phyloP scores from a whole-genome alignment of 2,888 invertebrate species.

The Euclidia mi region DNA sequence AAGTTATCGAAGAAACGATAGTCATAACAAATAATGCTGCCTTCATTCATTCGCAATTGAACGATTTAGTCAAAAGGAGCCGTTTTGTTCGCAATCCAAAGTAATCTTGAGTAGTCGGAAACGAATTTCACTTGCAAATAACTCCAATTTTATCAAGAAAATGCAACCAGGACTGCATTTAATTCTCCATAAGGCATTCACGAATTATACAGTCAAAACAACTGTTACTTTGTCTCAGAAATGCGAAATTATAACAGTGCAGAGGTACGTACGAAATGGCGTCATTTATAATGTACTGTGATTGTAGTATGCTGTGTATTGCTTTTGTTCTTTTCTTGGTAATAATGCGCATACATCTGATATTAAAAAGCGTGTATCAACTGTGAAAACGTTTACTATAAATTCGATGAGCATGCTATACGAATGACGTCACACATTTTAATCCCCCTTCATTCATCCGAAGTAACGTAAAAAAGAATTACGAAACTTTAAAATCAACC shows the following conservation, averaged over 20 bases:
- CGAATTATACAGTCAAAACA: conserved; percentile 66
- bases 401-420: too few species aligned
- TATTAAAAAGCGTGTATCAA: too few species aligned
- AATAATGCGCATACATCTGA: too few species aligned
- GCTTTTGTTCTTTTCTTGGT: too few species aligned
- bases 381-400: too few species aligned
- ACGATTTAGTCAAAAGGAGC: conserved; percentile 69
- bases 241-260: conserved; percentile 41
- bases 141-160: conserved; percentile 81
- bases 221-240: conserved; percentile 44
- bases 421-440: too few species aligned
- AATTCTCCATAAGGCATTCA: conserved; percentile 72
- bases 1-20: conserved; percentile 15
- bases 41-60: conserved; percentile 60
- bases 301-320: too few species aligned
- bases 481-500: too few species aligned
- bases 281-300: too few species aligned
- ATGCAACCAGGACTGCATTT: conserved; percentile 77
- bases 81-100: conserved; percentile 66
- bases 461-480: too few species aligned
- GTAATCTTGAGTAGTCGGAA: conserved; percentile 71
- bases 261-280: neutral
- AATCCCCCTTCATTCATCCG: too few species aligned
- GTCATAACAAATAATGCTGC: conserved; percentile 36
- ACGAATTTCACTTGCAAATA: conserved; percentile 83